These are phyloP conservation scores for Acropternis orthonyx DNA, from an alignment of 2,797 vertebrate genomes.

Conservation along the genomic window DNA sequence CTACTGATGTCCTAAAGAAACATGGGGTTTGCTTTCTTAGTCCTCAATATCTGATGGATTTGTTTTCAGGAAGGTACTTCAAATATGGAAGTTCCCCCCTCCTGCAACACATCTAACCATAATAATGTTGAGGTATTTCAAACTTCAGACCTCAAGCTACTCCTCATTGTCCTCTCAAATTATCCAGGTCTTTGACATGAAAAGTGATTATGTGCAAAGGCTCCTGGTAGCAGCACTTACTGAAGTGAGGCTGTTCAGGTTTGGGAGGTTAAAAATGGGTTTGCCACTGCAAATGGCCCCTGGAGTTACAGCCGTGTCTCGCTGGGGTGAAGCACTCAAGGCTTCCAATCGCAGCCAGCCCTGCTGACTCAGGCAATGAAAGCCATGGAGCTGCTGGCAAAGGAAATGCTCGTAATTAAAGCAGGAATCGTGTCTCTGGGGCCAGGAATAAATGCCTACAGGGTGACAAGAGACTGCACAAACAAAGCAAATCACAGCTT, in stretches of 20 bases:
- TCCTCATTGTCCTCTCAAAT: constrained; percentile 1
- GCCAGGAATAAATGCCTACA: constrained; percentile 30
- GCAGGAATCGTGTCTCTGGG: constrained; percentile 6
- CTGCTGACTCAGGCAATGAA: constrained; percentile 22
- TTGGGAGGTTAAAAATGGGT: not conserved
- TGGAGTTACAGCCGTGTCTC: not conserved
- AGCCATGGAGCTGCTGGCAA: constrained; percentile 24
- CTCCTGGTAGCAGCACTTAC: not conserved
- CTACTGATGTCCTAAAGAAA: not conserved
- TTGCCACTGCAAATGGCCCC: not conserved
- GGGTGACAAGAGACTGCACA: not conserved
- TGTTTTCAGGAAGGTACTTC: not conserved
- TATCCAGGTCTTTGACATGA: not conserved
- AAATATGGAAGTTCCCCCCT: not conserved
- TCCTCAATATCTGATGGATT: not conserved
- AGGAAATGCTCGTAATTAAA: constrained; percentile 44
- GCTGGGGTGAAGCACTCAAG: constrained; percentile 17
- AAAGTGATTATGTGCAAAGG: not conserved
- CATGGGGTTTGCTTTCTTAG: not conserved
- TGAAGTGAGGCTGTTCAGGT: not conserved
- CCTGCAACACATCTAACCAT: not conserved
- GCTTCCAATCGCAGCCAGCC: not conserved
- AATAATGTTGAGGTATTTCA: not conserved
- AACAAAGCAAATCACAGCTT: not conserved
- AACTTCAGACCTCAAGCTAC: not conserved